Base-by-base conservation (phyloP, 2,888 invertebrate species). In the Leptinotarsa tumamoca region DNA sequence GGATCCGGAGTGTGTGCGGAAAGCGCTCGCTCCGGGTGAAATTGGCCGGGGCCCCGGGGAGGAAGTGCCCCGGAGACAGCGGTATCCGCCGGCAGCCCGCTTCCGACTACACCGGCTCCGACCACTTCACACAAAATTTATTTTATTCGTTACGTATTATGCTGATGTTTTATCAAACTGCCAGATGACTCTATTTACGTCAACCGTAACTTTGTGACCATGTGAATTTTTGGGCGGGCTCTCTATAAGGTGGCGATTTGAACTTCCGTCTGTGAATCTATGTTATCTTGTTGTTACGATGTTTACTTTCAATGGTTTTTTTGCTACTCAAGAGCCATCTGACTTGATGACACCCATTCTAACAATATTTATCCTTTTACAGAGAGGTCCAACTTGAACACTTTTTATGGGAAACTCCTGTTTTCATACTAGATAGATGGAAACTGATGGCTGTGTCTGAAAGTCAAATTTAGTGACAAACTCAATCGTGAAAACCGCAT, bases 41-140 rank as follows among this genome's bases (percentile, higher is more conserved):
- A 88, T 88, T 88, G 87, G 87, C 87, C 88, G 87, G 79, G 73
- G 75, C 73, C 87, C 86, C 88, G 88, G 88, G 87, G 88, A 88
- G 89, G 89, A 89, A 89, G 88, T 87, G 87, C 86, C 88, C 89
- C 89, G 89, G 89, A 89, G 89, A 88, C 88, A 89, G 89, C 89
- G 89, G 88, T 89, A 88, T 89, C 89, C 89, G 89, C 88, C 86
- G 86, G 83, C 86, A 85, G 85, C 86, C 85, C 86, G 87, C 85
- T 86, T 85, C 86, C 87, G 86, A 85, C 85, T 84, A 88, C 88
- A 80, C 82, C 83, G 85, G 84, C 83, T 83, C 86, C 85, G 83
- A 84, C 85, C 85, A 86, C 85, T 85, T 85, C 84, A 85, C 85
- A 84, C 83, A 80, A 84, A 85, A 85, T 85, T 85, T 84, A 85